Evolutionary conservation across 2,888 invertebrate genomes (phyloP), one percentile per base, ranked within the genome.

Genomic region (Tortrix viridana): DNA sequence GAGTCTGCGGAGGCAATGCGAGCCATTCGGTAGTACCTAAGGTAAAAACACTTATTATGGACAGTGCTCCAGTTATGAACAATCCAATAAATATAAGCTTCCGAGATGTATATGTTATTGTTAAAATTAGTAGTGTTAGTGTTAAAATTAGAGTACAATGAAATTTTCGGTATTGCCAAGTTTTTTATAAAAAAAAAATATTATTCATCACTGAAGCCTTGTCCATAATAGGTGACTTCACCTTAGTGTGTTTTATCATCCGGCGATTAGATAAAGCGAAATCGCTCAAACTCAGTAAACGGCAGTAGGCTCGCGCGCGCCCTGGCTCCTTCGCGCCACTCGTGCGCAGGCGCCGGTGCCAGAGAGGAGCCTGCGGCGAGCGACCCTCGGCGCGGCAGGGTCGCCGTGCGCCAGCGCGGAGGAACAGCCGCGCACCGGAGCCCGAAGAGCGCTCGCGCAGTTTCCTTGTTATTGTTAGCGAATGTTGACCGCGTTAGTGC

Each of bases 221-320:
- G n/a, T n/a, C n/a, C n/a, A n/a, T n/a, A n/a, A n/a, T n/a, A n/a
- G n/a, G n/a, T n/a, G n/a, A n/a, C n/a, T n/a, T n/a, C n/a, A n/a
- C n/a, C n/a, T n/a, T n/a, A 32, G 75, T 69, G 69, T 71, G 72
- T 75, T 77, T 82, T 87, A 87, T 88, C 87, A 74, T 76, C 78
- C 75, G 66, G 74, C 84, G 88, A 88, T 88, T 88, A 88, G 88
- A 88, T 88, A 88, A 84, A 84, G 85, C 80, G 73, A 77, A 80
- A 77, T 77, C 77, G 82, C 75, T 75, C 70, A 72, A 72, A 77
- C 68, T 74, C 69, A 65, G 68, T 71, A 71, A 63, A 72, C 73
- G 75, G 79, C 85, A 82, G 87, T 82, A 81, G 82, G 76, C 75
- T 67, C 70, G 71, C 74, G 79, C 74, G 77, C 81, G 76, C 74